These are phyloP conservation scores for Troides aeacus DNA, from an alignment of 2,888 invertebrate genomes.

Conservation along the genomic window DNA sequence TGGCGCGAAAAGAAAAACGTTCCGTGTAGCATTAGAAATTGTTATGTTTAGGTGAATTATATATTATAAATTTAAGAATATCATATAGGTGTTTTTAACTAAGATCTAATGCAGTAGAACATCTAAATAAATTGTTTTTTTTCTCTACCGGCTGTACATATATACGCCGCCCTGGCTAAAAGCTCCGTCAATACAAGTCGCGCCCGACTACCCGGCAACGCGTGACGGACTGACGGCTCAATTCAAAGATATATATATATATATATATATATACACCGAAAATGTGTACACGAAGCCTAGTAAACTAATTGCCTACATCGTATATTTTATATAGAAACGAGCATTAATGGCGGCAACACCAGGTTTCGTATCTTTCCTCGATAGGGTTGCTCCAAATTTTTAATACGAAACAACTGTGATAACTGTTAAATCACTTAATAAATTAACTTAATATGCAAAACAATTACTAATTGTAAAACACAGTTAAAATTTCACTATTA, in stretches of 20 bases:
- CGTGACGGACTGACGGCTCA: conserved; percentile 24
- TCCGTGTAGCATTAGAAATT: too few relatives aligned
- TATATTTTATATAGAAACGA: conserved; percentile 18
- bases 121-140: neutral
- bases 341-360: conserved; percentile 16
- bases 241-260: conserved; percentile 23
- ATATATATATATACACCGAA: neutral
- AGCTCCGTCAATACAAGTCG: conserved; percentile 13
- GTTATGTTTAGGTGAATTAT: too few relatives aligned
- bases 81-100: too few relatives aligned
- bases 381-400: conserved; percentile 14
- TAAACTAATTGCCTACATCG: conserved; percentile 32
- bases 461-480: too few relatives aligned
- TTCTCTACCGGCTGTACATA: neutral
- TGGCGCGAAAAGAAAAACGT: too few relatives aligned
- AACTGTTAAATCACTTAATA: neutral
- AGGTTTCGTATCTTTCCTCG: neutral
- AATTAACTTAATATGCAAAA: too few relatives aligned
- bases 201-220: conserved; percentile 16
- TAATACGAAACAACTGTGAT: neutral
- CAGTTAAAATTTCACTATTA: too few relatives aligned
- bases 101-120: too few relatives aligned
- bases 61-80: too few relatives aligned
- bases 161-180: neutral
- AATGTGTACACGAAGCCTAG: conserved; percentile 29